A percentile compares a stretch with the other conserved stretches of the same genome.
Evolutionary conservation across 2,797 vertebrate species (phyloP).

Genomic region (Rhyacichthys aspro): DNA sequence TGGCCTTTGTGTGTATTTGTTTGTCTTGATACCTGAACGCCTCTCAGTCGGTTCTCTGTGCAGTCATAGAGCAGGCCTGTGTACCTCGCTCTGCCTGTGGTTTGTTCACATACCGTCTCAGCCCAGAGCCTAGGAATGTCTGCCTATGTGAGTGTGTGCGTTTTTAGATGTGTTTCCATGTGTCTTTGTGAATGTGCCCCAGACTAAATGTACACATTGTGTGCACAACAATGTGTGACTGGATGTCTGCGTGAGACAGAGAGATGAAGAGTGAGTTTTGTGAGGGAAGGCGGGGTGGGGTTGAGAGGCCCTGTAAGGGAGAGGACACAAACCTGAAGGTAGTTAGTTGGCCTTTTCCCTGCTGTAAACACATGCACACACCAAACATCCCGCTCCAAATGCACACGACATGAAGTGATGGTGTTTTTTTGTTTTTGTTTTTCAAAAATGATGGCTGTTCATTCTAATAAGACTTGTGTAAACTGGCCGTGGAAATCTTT

Average conservation of each 20-base stretch:
- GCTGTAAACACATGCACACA: constrained; percentile 63
- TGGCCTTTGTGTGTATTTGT: constrained; percentile 14
- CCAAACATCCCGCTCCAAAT: no score
- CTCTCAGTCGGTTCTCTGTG: constrained; percentile 39
- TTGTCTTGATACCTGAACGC: constrained; percentile 7
- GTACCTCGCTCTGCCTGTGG: constrained; percentile 79
- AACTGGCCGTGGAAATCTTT: no score
- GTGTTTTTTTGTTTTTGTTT: no score
- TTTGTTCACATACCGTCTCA: constrained; percentile 81
- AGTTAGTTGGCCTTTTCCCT: constrained; percentile 75
- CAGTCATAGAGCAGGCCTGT: constrained; percentile 74
- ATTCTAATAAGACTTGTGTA: no score
- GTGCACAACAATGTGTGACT: constrained; percentile 30
- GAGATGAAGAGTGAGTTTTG: constrained; percentile 44
- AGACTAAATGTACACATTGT: constrained; percentile 38
- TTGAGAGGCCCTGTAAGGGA: constrained; percentile 81
- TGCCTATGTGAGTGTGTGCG: constrained; percentile 44
- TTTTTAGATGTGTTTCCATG: constrained; percentile 26
- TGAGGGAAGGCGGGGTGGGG: constrained; percentile 68
- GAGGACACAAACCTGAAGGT: constrained; percentile 76
- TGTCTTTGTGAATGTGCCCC: constrained; percentile 26
- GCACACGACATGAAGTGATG: no score
- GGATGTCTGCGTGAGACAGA: constrained; percentile 13
- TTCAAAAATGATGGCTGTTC: no score
- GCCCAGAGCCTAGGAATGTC: constrained; percentile 72